Evolutionary conservation across 2,113 vertebrate genomes (phyloP), one percentile per base, ranked within the genome.

Genomic region (Eidolon helvum): DNA sequence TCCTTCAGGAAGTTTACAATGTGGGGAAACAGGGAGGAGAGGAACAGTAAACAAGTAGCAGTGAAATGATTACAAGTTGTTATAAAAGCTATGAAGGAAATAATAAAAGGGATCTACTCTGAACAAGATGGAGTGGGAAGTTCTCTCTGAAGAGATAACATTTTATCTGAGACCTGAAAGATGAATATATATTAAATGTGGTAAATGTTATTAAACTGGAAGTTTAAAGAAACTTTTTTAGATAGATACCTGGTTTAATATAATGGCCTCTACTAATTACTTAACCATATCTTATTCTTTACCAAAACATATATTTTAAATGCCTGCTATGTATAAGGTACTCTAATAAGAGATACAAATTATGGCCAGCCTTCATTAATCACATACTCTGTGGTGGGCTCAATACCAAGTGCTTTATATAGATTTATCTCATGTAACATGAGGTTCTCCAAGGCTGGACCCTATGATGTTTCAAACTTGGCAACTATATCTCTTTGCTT

Each of bases 231-330:
- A 89, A 78, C 19, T 84, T 90, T 87, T 74, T 28, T 65, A 80
- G 65, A 38, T 53, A 63, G 50, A 75, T 28, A 16, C 66, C 74
- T 96, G 78, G 14, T 82, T 87, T 74, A 94, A 92, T 71, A 57
- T 77, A 45, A 63, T 75, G 11, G 12, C 57, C 40, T 91, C 63
- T 78, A 79, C 30, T 50, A 80, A 75, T 87, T 86, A 89, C 33
- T 80, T 82, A 94, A 74, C 38, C 15, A 93, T 7, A n/a, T 94
- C 78, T 74, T 88, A 87, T 87, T 95, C 91, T 82, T 96, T 80
- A 21, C 35, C 61, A 95, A 5, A 96, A 79, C 10, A 10, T 89
- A 3, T 87, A 43, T 85, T 94, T 95, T 90, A 38, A 95, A 59
- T 38, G 53, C 35, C 66, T 96, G 18, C 43, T 86, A 26, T 35